phyloP scores from a whole-genome alignment of 53 echinoderm and acorn worm genomes.

The Astropecten irregularis region DNA sequence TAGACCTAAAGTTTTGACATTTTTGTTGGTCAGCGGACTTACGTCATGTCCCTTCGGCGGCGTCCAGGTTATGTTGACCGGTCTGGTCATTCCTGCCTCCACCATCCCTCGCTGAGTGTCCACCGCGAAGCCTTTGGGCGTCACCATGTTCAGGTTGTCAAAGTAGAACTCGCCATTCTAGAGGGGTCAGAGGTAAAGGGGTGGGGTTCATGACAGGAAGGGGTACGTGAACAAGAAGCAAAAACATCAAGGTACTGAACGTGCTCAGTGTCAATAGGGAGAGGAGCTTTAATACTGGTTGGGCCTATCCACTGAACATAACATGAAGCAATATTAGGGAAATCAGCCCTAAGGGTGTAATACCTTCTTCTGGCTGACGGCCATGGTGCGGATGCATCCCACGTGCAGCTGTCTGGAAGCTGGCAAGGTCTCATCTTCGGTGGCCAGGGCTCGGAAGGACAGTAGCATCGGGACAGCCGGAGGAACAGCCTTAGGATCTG shows the following conservation, averaged over 20 bases:
- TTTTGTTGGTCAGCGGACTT: constrained; percentile 59
- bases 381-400: constrained; percentile 86
- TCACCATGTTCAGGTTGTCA: constrained; percentile 75
- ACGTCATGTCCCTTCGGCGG: constrained; percentile 97
- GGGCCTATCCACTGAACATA: no score
- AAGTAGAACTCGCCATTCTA: constrained; percentile 98
- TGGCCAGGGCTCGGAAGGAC: constrained; percentile 79
- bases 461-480: constrained; percentile 74
- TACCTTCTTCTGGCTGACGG: constrained; percentile 94
- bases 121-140: constrained; percentile 79
- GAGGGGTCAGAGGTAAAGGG: no score
- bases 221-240: background rate
- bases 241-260: no score
- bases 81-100: constrained; percentile 82
- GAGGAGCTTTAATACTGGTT: no score
- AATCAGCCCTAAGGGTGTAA: no score
- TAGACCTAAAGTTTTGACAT: no score
- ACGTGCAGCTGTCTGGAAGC: constrained; percentile 73
- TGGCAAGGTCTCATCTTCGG: constrained; percentile 66
- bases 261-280: no score
- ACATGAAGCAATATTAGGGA: no score
- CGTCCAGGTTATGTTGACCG: constrained; percentile 80
- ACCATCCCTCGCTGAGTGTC: constrained; percentile 89
- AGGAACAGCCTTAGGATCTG: constrained; percentile 74
- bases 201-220: background rate